Conservation (phyloP, 2,797 vertebrate genomes). For the Hydrolagus colliei region DNA sequence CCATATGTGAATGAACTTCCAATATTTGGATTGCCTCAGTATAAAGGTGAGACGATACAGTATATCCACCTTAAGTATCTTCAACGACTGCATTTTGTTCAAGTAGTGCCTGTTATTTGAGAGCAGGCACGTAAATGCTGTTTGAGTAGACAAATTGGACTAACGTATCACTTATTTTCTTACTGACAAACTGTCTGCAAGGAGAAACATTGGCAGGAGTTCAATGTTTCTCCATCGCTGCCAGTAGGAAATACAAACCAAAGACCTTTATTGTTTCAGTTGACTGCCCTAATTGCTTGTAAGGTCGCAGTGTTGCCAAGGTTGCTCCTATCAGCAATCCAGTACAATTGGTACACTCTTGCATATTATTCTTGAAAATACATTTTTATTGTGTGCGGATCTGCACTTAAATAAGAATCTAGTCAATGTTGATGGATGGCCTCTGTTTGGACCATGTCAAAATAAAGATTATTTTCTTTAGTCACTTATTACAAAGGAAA, state of each 20-base stretch:
- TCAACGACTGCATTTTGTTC: background rate
- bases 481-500: background rate
- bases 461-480: background rate
- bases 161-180: background rate
- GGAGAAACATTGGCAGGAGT: background rate
- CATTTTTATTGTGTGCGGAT: background rate
- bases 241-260: slow-evolving; percentile 36
- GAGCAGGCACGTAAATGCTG: background rate
- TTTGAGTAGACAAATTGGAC: slow-evolving; percentile 6
- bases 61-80: background rate
- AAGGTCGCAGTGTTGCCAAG: slow-evolving; percentile 39
- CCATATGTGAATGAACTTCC: background rate
- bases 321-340: slow-evolving; percentile 32
- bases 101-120: slow-evolving; percentile 1
- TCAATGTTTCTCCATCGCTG: slow-evolving; percentile 38
- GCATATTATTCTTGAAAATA: background rate
- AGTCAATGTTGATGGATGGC: background rate
- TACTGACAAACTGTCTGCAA: slow-evolving; percentile 4
- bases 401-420: background rate
- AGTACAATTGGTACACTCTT: slow-evolving; percentile 33
- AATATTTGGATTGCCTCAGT: background rate
- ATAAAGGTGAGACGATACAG: background rate
- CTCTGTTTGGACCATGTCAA: background rate
- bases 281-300: slow-evolving; percentile 37
- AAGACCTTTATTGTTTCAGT: slow-evolving; percentile 37